phyloP scores from a whole-genome alignment of 1,140 invertebrate genomes.

The Dendroctonus valens region DNA sequence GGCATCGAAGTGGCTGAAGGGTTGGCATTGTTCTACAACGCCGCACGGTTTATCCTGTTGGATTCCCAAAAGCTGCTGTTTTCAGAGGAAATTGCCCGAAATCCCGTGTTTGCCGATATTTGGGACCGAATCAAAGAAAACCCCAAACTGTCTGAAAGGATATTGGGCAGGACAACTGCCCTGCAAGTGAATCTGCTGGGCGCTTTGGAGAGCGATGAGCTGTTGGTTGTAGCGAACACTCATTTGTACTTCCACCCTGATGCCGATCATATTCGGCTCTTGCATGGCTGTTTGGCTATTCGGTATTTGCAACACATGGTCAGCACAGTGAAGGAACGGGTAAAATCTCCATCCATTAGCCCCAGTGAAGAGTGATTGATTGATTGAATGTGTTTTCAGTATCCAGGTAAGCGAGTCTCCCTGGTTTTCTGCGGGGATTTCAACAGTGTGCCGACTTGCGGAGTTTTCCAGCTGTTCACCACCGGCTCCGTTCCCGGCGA shows the following conservation, averaged over 20 bases:
- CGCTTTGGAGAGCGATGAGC: constrained; percentile 60
- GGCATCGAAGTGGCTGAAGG: constrained; percentile 75
- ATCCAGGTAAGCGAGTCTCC: constrained; percentile 57
- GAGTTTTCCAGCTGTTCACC: constrained; percentile 75
- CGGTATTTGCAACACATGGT: constrained; percentile 59
- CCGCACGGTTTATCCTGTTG: constrained; percentile 59
- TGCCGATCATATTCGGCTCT: constrained; percentile 82
- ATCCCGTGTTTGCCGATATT: constrained; percentile 59
- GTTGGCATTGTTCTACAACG: constrained; percentile 72
- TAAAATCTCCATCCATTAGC: constrained; percentile 39
- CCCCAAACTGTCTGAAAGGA: constrained; percentile 58
- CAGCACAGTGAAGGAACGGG: constrained; percentile 52
- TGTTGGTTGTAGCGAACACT: constrained; percentile 80
- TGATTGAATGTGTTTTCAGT: constrained; percentile 49
- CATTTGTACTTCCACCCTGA: constrained; percentile 93
- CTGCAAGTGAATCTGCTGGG: constrained; percentile 64
- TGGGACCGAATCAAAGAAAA: constrained; percentile 65
- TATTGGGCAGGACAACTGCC: constrained; percentile 64
- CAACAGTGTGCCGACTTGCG: constrained; percentile 80
- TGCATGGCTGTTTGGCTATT: constrained; percentile 70
- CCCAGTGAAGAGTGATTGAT: constrained; percentile 1
- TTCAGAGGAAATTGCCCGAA: constrained; percentile 57
- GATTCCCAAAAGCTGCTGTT: constrained; percentile 39
- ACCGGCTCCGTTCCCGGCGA: constrained; percentile 62
- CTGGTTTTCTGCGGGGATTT: constrained; percentile 83